Conservation (phyloP, 2,888 invertebrate genomes). For the Sarcophaga carnaria region DNA sequence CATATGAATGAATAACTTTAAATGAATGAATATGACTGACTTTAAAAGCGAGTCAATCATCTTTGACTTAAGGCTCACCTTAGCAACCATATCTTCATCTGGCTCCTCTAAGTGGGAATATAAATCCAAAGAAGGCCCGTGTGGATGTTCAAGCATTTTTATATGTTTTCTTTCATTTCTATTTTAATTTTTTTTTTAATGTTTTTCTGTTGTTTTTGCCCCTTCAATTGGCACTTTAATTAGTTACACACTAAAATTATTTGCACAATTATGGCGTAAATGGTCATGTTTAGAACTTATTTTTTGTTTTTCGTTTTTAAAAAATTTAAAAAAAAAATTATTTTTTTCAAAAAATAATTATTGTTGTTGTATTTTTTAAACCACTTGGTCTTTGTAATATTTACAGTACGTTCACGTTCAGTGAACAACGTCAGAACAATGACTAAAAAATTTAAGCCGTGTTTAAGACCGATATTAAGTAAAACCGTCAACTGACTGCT, state of each 20-base stretch:
- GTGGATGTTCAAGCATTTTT: conserved; percentile 29
- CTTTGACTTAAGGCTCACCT: conserved; percentile 71
- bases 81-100: conserved; percentile 74
- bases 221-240: conserved; percentile 18
- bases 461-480: conserved; percentile 45
- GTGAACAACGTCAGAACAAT: conserved; percentile 68
- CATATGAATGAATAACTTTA: too few relatives aligned
- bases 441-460: conserved; percentile 54
- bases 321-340: background rate
- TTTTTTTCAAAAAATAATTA: conserved; percentile 25
- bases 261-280: conserved; percentile 80
- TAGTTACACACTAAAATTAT: conserved; percentile 79
- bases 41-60: too few relatives aligned
- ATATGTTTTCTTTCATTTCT: background rate
- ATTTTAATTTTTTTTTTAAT: background rate
- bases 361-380: background rate
- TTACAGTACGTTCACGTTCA: conserved; percentile 60
- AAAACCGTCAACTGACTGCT: background rate
- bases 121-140: background rate
- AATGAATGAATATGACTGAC: too few relatives aligned
- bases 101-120: conserved; percentile 66
- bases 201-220: too few relatives aligned
- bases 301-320: conserved; percentile 8
- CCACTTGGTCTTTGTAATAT: conserved; percentile 30
- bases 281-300: conserved; percentile 76